Evolutionary conservation across 1,140 invertebrate genomes (phyloP), one percentile per base, ranked within the genome.

Genomic region (Camponotus vicinus): DNA sequence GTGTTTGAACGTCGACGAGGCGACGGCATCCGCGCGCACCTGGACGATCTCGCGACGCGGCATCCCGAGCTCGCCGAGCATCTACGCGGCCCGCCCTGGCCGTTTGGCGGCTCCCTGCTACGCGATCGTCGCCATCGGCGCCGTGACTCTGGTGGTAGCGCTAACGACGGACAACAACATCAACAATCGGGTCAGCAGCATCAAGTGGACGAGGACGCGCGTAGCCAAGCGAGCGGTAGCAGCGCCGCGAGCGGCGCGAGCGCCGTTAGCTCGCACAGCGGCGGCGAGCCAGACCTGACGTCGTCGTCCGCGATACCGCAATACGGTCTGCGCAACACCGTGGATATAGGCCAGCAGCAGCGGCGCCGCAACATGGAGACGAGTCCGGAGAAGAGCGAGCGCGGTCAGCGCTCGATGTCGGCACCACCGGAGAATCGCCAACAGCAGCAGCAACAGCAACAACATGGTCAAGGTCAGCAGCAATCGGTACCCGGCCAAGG

Each of bases 321-420:
- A 88, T 96, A 97, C 96, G 96, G 96, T 55, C 90, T 97, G 55
- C 96, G 97, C 76, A 98, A 97, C 87, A 98, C 97, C 13, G 96
- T 97, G 66, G 97, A 98, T 92, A 96, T 98, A 92, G 97, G 97
- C 55, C 96, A 97, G 73, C 92, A 94, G n/a, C 96, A 97, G 79
- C 92, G 93, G 42, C 91, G 93, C 73, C 93, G 93, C 71, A 93
- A 93, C 27, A 97, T 97, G 93, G 96, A 96, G 79, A 95, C 95
- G 75, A 95, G 94, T 21, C 94, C 96, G 67, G 95, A 96, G 64
- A 95, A 94, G 84, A 83, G 95, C 49, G 95, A 96, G 83, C 96
- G 97, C 73, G 95, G 94, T 32, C 96, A 97, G 85, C 94, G 97
- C 89, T 97, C 96, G 76, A 96, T 97, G 97, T 97, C 97, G 86